These are phyloP conservation scores for Actinemys pallida DNA, from an alignment of 2,113 vertebrate genomes.

Conservation along the genomic window DNA sequence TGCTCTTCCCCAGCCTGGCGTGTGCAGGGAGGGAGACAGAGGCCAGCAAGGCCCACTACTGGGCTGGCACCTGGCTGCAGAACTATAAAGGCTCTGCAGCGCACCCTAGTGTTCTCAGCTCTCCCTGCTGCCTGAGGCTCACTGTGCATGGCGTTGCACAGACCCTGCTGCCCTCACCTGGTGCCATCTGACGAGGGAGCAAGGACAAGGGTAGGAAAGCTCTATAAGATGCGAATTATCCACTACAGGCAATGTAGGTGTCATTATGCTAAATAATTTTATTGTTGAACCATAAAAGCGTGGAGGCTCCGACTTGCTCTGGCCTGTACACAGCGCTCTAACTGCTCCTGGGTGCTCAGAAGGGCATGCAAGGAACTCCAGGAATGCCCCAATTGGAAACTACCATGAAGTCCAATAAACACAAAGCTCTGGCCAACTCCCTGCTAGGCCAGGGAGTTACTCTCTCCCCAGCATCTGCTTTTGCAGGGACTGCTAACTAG, in stretches of 20 bases:
- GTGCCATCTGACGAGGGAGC: neutral
- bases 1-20: neutral
- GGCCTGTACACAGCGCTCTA: neutral
- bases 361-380: neutral
- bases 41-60: neutral
- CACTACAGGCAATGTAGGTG: neutral
- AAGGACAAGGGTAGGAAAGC: neutral
- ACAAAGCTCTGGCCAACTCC: neutral
- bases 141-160: neutral
- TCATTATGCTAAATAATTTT: neutral
- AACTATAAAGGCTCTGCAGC: neutral
- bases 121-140: neutral
- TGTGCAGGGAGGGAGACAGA: neutral
- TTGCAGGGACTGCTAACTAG: neutral
- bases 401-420: neutral
- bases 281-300: constrained; percentile 35
- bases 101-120: neutral
- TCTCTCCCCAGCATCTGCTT: neutral
- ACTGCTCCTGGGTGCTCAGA: neutral
- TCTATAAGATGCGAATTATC: fast-evolving
- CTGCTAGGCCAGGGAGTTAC: neutral
- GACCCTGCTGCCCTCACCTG: too few species aligned
- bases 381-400: neutral
- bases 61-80: neutral
- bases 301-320: neutral